Evolutionary conservation across 2,888 invertebrate genomes (phyloP).

Genomic region (Diloba caeruleocephala): DNA sequence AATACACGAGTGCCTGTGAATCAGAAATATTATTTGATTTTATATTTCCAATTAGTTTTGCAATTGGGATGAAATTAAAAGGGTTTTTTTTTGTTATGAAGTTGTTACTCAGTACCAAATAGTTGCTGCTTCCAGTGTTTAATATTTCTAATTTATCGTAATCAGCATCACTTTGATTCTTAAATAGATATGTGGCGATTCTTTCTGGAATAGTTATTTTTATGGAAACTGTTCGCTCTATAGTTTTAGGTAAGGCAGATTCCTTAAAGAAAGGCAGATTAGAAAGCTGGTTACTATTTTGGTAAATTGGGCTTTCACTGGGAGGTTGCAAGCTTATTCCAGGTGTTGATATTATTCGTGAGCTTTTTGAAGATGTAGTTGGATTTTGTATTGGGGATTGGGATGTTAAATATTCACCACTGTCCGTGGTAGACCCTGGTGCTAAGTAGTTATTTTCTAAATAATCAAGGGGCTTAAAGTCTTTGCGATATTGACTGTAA

Average conservation of each 20-base stretch:
- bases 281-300: conserved; percentile 69
- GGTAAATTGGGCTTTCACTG: conserved; percentile 57
- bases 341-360: conserved; percentile 67
- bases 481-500: conserved; percentile 64
- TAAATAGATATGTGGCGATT: conserved; percentile 79
- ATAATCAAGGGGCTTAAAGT: conserved; percentile 62
- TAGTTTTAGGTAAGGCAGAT: conserved; percentile 73
- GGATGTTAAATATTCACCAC: conserved; percentile 74
- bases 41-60: conserved; percentile 75
- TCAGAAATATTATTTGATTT: conserved; percentile 76
- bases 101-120: conserved; percentile 79
- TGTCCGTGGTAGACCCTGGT: conserved; percentile 60
- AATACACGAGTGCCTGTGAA: conserved; percentile 86
- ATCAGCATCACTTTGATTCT: conserved; percentile 69
- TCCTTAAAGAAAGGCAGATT: conserved; percentile 78
- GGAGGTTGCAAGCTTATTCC: conserved; percentile 76
- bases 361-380: conserved; percentile 61
- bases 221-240: conserved; percentile 82
- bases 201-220: conserved; percentile 85
- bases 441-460: conserved; percentile 64
- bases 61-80: conserved; percentile 76
- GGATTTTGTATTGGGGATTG: conserved; percentile 60
- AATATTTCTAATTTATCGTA: conserved; percentile 80
- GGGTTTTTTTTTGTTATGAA: conserved; percentile 54
- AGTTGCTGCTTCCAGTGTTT: conserved; percentile 83